These are phyloP conservation scores for Fregetta grallaria DNA, from an alignment of 2,113 vertebrate species.

Conservation along the genomic window DNA sequence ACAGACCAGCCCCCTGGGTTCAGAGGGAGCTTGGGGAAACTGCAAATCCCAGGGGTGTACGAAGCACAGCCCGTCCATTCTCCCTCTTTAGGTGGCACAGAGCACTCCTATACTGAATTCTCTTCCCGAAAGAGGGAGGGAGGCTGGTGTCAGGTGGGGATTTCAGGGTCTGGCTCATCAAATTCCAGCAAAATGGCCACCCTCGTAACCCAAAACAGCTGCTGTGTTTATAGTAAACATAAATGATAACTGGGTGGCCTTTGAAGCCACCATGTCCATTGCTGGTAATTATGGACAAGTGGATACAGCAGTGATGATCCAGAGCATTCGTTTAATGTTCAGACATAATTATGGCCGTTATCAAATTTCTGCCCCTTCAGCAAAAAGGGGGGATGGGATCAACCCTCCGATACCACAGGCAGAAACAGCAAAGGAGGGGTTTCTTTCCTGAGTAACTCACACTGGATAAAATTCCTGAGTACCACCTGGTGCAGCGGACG, in stretches of 20 bases:
- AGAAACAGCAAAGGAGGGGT: neutral
- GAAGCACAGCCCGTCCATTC: neutral
- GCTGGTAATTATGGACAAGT: conserved; percentile 53
- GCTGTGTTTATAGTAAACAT: conserved; percentile 70
- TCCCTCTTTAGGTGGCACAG: neutral
- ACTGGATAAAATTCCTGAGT: conserved; percentile 46
- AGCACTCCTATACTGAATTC: neutral
- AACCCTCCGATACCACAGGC: neutral
- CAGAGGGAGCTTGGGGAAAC: neutral
- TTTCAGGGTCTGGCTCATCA: conserved; percentile 23
- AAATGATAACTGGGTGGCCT: conserved; percentile 65
- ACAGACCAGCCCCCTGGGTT: neutral
- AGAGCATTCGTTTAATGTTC: conserved; percentile 30
- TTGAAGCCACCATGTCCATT: conserved; percentile 56
- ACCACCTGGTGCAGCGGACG: conserved; percentile 30
- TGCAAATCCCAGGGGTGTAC: neutral
- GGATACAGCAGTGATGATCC: conserved; percentile 21
- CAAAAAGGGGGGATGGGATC: neutral
- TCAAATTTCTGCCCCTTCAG: conserved; percentile 64
- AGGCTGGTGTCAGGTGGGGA: conserved; percentile 5
- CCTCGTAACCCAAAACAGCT: conserved; percentile 49
- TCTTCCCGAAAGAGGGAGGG: neutral
- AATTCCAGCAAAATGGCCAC: conserved; percentile 52
- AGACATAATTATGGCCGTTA: conserved; percentile 56
- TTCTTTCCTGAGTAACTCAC: conserved; percentile 2